Evolutionary conservation across 1,140 invertebrate species (phyloP).

Genomic region (Caenorhabditis tropicalis): DNA sequence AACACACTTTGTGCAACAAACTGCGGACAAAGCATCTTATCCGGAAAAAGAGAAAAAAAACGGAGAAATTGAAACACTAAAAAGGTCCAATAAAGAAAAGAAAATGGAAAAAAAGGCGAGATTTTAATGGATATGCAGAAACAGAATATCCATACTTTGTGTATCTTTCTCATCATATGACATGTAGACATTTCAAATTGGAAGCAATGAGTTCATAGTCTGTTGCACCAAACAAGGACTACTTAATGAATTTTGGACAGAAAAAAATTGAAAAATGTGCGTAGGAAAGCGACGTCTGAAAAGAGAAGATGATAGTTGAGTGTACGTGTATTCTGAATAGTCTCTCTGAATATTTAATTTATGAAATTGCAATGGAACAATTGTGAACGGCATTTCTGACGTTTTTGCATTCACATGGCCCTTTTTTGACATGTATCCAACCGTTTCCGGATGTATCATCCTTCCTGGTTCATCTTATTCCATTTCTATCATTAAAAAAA

Average conservation of each 20-base stretch:
- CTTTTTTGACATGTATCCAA: not conserved
- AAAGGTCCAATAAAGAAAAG: not conserved
- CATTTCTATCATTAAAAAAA: not conserved
- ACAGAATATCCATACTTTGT: conserved; percentile 11
- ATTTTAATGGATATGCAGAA: conserved; percentile 24
- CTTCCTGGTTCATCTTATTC: not conserved
- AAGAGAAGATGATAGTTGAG: not conserved
- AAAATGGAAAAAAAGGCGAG: not conserved
- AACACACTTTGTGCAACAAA: not conserved
- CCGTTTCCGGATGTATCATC: conserved; percentile 6
- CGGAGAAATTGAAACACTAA: conserved; percentile 1
- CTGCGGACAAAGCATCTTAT: not conserved
- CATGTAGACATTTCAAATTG: not conserved
- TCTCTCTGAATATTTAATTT: not conserved
- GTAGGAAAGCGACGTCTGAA: not conserved
- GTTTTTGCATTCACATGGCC: not conserved
- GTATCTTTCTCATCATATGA: conserved; percentile 22
- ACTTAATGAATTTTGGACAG: not conserved
- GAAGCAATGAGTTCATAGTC: conserved; percentile 2
- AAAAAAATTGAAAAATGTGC: not conserved
- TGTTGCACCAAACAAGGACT: conserved; percentile 14
- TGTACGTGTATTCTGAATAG: conserved; percentile 24
- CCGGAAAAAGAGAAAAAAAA: not conserved
- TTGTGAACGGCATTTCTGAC: conserved; percentile 20
- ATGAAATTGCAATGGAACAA: not conserved